Evolutionary conservation across 2,888 invertebrate genomes (phyloP).

Genomic region (Leptinotarsa tumamoca): DNA sequence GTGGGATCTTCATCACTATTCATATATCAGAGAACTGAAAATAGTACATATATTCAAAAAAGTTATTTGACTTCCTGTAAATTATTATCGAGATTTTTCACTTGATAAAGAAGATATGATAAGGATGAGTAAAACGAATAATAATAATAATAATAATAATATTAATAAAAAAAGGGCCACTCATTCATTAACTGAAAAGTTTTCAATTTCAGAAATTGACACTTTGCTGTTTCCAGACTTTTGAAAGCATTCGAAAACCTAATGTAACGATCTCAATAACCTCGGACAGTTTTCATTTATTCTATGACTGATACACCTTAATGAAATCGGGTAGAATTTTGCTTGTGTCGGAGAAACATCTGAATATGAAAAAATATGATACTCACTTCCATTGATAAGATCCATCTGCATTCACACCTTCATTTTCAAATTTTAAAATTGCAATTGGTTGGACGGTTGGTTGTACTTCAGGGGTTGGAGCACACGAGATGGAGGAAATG

Average conservation of each 20-base stretch:
- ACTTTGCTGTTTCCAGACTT: too few species aligned
- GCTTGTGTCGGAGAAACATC: too few species aligned
- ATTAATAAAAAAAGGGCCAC: too few species aligned
- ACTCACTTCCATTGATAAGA: slow-evolving; percentile 63
- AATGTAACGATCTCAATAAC: background rate
- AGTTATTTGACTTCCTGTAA: background rate
- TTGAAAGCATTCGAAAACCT: background rate
- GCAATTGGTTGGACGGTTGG: slow-evolving; percentile 2
- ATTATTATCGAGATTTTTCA: background rate
- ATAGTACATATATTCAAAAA: background rate
- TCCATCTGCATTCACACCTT: slow-evolving; percentile 71
- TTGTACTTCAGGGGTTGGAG: background rate
- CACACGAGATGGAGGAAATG: background rate
- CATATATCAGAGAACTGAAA: too few species aligned
- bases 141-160: too few species aligned
- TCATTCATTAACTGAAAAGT: too few species aligned
- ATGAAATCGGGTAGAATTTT: too few species aligned
- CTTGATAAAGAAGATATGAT: background rate
- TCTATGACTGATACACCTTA: background rate
- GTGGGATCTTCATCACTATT: too few species aligned
- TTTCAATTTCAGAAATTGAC: too few species aligned
- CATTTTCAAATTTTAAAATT: slow-evolving; percentile 1
- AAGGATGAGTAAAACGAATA: too few species aligned
- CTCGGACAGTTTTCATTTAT: background rate
- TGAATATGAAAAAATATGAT: background rate